Evolutionary conservation across 2,113 vertebrate species (phyloP), one percentile per base, ranked within the genome.

Genomic region (Deroptyus accipitrinus): DNA sequence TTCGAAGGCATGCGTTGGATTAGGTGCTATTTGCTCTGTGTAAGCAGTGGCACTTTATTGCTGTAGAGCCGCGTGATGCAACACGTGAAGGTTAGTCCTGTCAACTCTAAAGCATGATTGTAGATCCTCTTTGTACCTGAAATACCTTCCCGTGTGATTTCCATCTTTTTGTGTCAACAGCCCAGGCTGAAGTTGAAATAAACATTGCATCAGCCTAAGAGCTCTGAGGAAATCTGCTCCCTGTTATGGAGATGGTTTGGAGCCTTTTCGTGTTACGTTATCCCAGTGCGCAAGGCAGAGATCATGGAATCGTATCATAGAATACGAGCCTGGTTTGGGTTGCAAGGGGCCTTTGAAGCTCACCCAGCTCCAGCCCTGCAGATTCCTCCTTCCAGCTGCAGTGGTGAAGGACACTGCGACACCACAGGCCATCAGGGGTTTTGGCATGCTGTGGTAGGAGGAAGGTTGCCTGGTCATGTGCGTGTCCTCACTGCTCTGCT

Each of bases 121-220:
- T 80, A 55, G 91, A 91, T 82, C 91, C 57, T 94, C 88, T 92
- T 94, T 96, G 80, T 61, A 62, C 94, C 75, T 46, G 89, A 94
- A 93, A 95, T 74, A 75, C 83, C 90, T 74, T 90, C 77, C 92
- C 90, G 90, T 94, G 82, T 95, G 96, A 94, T 95, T 95, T 88
- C 54, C 70, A 86, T 93, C 52, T 96, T 95, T 96, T 69, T 93
- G 83, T 94, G 93, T 95, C 87, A 95, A 87, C 90, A 95, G 52
- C 90, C 66, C 44, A 78, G 86, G 90, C 80, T 96, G 42, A 94
- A 96, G 95, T 94, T 94, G 95, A 96, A 94, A 27, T 95, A 94
- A 96, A 92, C 57, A 63, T 94, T 96, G 86, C 86, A 64, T 92
- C 90, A 94, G 92, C 75, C 68, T 90, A 17, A 51, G 30, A 24